phyloP scores from a whole-genome alignment of 2,113 vertebrate genomes.

The human (Homo sapiens) region DNA sequence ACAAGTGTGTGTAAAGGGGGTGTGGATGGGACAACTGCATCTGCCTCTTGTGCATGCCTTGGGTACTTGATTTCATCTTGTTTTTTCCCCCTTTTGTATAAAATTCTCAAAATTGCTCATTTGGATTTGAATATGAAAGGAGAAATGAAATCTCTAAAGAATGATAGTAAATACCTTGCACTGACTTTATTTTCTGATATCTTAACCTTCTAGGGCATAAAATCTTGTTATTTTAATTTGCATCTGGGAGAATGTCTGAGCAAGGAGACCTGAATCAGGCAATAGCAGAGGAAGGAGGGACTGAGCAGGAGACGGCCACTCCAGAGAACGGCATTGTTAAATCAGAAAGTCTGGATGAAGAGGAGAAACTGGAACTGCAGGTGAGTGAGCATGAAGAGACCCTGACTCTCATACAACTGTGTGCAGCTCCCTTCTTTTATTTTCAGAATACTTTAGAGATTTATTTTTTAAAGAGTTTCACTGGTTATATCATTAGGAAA shows the following conservation, averaged over 20 bases:
- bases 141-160: neutral
- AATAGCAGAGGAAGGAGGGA: conserved; percentile 80
- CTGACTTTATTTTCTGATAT: conserved; percentile 58
- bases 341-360: conserved; percentile 86
- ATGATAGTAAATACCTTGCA: neutral
- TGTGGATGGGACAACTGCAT: neutral
- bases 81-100: neutral
- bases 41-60: neutral
- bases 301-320: conserved; percentile 79
- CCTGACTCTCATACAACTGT: accelerated
- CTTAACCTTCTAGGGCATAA: conserved; percentile 81
- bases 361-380: conserved; percentile 86
- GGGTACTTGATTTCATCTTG: neutral
- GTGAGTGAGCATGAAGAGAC: conserved; percentile 79
- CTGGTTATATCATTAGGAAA: neutral
- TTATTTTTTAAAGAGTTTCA: neutral
- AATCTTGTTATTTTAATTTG: conserved; percentile 82
- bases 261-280: conserved; percentile 84
- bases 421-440: neutral
- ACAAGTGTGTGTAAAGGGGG: neutral
- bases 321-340: conserved; percentile 85
- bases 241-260: conserved; percentile 88
- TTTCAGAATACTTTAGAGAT: neutral
- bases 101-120: neutral
- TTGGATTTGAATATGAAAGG: conserved; percentile 49